Base-by-base conservation (phyloP, 2,113 vertebrate species). In the Takifugu flavidus region DNA sequence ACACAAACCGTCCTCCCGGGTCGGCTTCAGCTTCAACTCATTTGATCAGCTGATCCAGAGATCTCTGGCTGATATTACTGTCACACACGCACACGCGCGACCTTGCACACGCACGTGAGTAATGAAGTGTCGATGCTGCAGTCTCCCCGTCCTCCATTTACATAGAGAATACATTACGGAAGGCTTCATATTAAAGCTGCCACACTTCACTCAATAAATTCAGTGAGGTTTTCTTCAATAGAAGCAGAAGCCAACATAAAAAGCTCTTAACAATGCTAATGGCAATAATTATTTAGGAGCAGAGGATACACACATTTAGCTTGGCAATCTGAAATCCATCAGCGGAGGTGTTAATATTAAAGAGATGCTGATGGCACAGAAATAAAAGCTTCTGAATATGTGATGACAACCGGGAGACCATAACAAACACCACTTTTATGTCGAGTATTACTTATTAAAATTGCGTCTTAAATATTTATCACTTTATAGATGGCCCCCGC, bases 361-460 rank as follows among this genome's bases (percentile, higher is more conserved):
- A 79, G 83, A 88, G 82, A 80, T 87, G 86, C 85, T 87, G 88
- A 88, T 84, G 82, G 87, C 76, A 76, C 80, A 77, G 59, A 86
- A 73, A 83, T 52, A 51, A 65, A 62, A 15, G 65, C 49, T 55
- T 74, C 64, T 83, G 86, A 86, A 89, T 89, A 56, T 75, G 76
- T 87, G 87, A 90, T 85, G 82, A 88, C 77, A 74, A 84, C 76
- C 52, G 73, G 81, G 82, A 81, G 78, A 72, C 78, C 71, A 75
- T 77, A 88, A 85, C 82, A 90, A 87, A 82, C 86, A 76, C 64
- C 69, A 77, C 78, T 84, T 89, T 89, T 84, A 90, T 90, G 85
- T 80, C 53, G 75, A 82, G 62, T 85, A 89, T 91, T 81, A 90
- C 75, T 89, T 90, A 90, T 91, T 91, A 89, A 92, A 88, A 91